phyloP scores from a whole-genome alignment of 2,888 invertebrate species.

The Amaurobius ferox region DNA sequence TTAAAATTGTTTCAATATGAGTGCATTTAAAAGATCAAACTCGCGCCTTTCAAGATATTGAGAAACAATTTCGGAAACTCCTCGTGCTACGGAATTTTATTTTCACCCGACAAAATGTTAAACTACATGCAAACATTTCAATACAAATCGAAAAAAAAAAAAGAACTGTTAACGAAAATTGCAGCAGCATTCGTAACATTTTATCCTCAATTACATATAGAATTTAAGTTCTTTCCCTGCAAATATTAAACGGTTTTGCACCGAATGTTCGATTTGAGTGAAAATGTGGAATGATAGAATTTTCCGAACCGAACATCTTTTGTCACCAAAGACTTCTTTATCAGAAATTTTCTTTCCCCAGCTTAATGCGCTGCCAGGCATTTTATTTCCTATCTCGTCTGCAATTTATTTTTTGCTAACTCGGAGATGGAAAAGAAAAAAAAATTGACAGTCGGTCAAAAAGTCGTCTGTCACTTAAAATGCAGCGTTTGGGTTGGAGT shows the following conservation, averaged over 20 bases:
- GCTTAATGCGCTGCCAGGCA: slow-evolving; percentile 58
- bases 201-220: background rate
- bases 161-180: too few species aligned
- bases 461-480: slow-evolving; percentile 35
- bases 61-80: too few species aligned
- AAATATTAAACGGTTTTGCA: background rate
- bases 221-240: background rate
- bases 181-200: too few species aligned
- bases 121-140: too few species aligned
- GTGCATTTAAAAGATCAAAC: too few species aligned
- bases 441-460: slow-evolving; percentile 41
- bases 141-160: too few species aligned
- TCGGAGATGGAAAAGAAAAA: background rate
- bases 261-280: background rate
- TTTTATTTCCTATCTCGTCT: slow-evolving; percentile 55
- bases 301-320: background rate
- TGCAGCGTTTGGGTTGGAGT: background rate
- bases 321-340: slow-evolving; percentile 5
- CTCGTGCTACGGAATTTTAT: too few species aligned
- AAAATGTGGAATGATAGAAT: background rate
- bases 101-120: too few species aligned
- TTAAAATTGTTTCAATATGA: too few species aligned
- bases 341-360: background rate
- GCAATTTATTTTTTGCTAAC: slow-evolving; percentile 19
- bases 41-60: too few species aligned